Base-by-base conservation (phyloP, 1,140 invertebrate species). In the Trichoplusia ni region DNA sequence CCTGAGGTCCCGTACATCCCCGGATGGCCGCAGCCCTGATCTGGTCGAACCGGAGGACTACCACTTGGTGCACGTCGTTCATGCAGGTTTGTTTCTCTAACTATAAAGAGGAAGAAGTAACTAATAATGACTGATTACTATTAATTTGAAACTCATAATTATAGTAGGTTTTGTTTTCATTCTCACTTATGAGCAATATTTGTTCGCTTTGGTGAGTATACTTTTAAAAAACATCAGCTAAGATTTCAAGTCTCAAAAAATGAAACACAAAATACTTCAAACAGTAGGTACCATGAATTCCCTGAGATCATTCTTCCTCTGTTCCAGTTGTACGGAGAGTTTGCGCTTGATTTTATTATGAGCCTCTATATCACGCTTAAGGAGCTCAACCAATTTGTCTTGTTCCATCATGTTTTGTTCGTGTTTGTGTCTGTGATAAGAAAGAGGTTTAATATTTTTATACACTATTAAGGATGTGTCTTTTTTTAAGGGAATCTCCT, bases 61-160 rank as follows among this genome's bases (percentile, higher is more conserved):
- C 77, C 5, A 86, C 83, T 63, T 82, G 76, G 27, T 83, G 80
- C 2, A 90, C 81, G 4, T 86, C 84, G 54, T 90, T 90, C 80
- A 90, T 72, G 42, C 88, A 90, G 38, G 70, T 86, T 73, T 90
- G 88, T 71, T 90, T 90, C 58, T 90, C 88, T 80, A 89, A 76
- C 87, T 90, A 33, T 33, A 60, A 33, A 60, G 14, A 54, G 8
- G 1, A 18, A 53, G 1, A 4, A 37, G 0, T 2, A 40, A 6
- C 0, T 13, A 14, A 25, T 2, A 11, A n/a, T 13, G 9, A 35
- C 2, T 0, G 9, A 35, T 13, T 35, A 4, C 33, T 16, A 11
- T 16, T 4, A 42, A 38, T 16, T 16, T 16, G 35, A 2, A 38
- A 38, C n/a, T n/a, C n/a, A n/a, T n/a, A n/a, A n/a, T n/a, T n/a